Evolutionary conservation across 53 echinoderm and acorn worm genomes (phyloP), one percentile per base, ranked within the genome.

Genomic region (Zoroaster sp.): DNA sequence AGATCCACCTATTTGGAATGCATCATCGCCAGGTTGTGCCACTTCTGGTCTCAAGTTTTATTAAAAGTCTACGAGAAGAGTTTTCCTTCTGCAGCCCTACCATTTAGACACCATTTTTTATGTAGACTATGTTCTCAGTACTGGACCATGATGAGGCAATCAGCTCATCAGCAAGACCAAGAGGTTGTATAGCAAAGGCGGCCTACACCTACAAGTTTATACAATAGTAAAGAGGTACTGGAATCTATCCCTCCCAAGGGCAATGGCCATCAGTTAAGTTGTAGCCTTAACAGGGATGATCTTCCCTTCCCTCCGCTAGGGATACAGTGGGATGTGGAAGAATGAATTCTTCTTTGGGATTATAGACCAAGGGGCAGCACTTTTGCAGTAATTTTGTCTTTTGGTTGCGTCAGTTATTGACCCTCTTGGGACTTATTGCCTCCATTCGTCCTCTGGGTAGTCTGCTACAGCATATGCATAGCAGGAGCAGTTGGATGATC

Each of bases 21-120:
- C 79, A 0, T 89, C 89, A 2, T 89, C 89, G 17, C 89, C 80
- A 69, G 89, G 79, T 4, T 89, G 89, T 28, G 80, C 80, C 35
- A 79, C 79, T 20, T 89, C 69, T 44, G 89, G 89, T 5, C 45
- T 89, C 11, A 89, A 89, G 72, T 80, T 89, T 20, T 94, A 40
- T 83, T 89, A 38, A 87, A 65, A 42, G 45, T 54, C 34, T 88
- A 55, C 70, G 87, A 87, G 72, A 49, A 87, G 32, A 66, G 87
- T 2, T 82, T 66, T 43, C 88, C 90, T 20, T 65, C 67, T 45
- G 93, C 93, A 65, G 74, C 90, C 31, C 20, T 33, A 35, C 90
- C 90, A 81, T 34, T 88, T 30, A 21, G 5, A 85, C 47, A 63
- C 37, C 35, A 86, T 21, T 86, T n/a, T 86, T 35, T 72, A 86